Evolutionary conservation across 2,113 vertebrate species (phyloP).

Genomic region (Erpornis zantholeuca): DNA sequence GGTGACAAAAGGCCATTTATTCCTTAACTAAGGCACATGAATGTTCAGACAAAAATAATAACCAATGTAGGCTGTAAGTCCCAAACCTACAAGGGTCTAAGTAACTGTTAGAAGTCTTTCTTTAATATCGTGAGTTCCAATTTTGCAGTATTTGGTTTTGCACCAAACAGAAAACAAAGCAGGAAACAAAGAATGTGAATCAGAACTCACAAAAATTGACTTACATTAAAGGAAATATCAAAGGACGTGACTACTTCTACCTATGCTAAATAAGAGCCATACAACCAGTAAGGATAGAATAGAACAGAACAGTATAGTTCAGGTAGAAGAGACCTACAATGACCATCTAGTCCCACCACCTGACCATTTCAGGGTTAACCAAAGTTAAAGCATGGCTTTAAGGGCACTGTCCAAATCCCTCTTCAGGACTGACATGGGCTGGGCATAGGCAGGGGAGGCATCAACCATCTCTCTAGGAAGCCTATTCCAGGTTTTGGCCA

Average conservation of each 20-base stretch:
- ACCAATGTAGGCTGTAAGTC: neutral
- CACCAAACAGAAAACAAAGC: neutral
- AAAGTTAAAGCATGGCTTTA: neutral
- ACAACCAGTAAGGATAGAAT: neutral
- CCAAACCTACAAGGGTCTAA: neutral
- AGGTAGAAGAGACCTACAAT: neutral
- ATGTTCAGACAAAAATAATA: constrained; percentile 1
- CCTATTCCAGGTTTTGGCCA: neutral
- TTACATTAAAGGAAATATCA: neutral
- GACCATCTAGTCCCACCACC: neutral
- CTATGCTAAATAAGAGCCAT: neutral
- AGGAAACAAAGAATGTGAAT: neutral
- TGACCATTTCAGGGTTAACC: neutral
- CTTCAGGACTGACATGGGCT: neutral
- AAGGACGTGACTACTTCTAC: neutral
- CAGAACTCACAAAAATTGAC: neutral
- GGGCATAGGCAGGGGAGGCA: neutral
- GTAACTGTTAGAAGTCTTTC: neutral
- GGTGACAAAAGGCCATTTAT: neutral
- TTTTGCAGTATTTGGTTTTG: neutral
- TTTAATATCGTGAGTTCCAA: neutral
- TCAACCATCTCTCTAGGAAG: neutral
- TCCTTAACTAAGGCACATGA: neutral
- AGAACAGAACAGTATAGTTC: neutral
- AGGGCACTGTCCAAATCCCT: neutral